Evolutionary conservation across 1,140 invertebrate species (phyloP).

Genomic region (Ceratosolen fusciceps): DNA sequence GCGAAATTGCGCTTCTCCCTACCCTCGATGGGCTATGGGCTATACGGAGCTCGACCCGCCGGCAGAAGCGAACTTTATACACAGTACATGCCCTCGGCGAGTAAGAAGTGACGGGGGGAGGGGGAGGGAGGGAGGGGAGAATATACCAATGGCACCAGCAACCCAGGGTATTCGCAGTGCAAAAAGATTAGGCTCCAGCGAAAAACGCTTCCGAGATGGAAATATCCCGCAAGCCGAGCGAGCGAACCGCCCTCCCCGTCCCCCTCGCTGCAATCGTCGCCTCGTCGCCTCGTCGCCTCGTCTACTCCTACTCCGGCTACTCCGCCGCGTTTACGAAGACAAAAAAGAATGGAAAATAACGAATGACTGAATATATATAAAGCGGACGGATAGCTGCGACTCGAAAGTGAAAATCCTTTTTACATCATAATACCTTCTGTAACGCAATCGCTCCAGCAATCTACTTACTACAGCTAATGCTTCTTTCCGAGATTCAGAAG

Average conservation of each 20-base stretch:
- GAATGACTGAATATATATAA: not conserved
- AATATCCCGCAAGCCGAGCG: not conserved
- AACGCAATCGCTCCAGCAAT: too few species aligned
- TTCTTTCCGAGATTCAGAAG: too few species aligned
- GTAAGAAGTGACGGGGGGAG: not conserved
- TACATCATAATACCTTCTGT: too few species aligned
- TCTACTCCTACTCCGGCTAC: too few species aligned
- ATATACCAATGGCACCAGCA: not conserved
- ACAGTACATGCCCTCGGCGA: not conserved
- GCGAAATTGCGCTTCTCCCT: constrained; percentile 44
- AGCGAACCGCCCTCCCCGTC: too few species aligned
- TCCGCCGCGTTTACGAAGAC: too few species aligned
- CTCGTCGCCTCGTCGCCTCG: too few species aligned
- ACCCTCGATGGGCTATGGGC: not conserved
- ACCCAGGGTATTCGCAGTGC: not conserved
- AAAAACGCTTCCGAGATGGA: constrained; percentile 26
- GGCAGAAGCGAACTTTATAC: constrained; percentile 32
- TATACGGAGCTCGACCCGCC: not conserved
- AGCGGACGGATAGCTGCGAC: too few species aligned
- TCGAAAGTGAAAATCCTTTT: too few species aligned
- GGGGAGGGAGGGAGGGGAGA: not conserved
- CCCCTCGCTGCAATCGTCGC: too few species aligned
- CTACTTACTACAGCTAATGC: too few species aligned
- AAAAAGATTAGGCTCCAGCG: constrained; percentile 31
- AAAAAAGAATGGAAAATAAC: constrained; percentile 7